Evolutionary conservation across 2,797 vertebrate species (phyloP).

Genomic region (Iguana delicatissima): DNA sequence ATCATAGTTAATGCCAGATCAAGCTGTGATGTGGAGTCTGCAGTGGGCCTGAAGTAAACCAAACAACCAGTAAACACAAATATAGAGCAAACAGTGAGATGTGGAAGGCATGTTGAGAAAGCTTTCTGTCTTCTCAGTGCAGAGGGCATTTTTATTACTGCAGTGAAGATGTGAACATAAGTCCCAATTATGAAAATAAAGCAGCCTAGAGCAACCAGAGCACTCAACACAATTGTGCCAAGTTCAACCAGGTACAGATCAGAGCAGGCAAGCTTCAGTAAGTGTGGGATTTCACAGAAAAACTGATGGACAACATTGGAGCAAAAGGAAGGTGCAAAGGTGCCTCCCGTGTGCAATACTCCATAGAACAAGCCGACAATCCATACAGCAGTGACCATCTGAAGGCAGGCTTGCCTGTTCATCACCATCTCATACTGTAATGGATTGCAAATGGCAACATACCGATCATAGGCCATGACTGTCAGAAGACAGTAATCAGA

Average conservation of each 20-base stretch:
- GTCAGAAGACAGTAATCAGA: slow-evolving; percentile 5
- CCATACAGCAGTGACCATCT: not conserved
- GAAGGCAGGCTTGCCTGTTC: not conserved
- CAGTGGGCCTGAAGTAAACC: not conserved
- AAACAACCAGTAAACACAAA: not conserved
- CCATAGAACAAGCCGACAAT: not conserved
- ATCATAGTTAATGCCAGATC: not conserved
- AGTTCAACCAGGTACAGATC: not conserved
- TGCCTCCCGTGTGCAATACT: not conserved
- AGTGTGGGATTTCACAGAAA: slow-evolving; percentile 7
- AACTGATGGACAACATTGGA: slow-evolving; percentile 5
- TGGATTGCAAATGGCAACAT: slow-evolving; percentile 23
- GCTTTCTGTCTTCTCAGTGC: not conserved
- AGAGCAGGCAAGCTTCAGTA: not conserved
- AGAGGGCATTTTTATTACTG: not conserved
- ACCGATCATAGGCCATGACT: slow-evolving; percentile 30
- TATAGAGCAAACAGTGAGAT: not conserved
- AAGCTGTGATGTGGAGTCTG: not conserved
- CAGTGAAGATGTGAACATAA: not conserved
- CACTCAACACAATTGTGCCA: not conserved
- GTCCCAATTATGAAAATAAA: not conserved
- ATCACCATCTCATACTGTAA: slow-evolving; percentile 10
- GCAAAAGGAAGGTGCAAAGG: not conserved
- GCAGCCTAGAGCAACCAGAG: not conserved
- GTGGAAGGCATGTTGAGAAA: not conserved